Evolutionary conservation across 37 sponge, comb jelly and placozoan species (phyloP), one percentile per base, ranked within the genome.

Genomic region (Agelas oroides): DNA sequence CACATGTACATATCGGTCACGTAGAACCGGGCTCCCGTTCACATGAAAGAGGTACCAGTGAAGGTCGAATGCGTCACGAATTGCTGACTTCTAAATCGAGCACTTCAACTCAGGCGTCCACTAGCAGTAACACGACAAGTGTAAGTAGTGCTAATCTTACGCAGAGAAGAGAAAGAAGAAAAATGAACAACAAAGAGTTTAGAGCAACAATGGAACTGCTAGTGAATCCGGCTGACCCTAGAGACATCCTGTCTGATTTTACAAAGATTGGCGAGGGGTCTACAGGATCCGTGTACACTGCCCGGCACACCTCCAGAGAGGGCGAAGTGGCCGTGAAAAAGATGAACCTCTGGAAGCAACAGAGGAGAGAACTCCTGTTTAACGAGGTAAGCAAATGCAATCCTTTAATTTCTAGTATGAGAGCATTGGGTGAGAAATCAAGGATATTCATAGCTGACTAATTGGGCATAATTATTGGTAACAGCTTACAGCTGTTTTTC

Each of bases 311-410:
- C 0, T 59, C 83, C n/a, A 78, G 71, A 1, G 83, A 70, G 18
- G 18, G 56, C 31, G 53, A 59, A 3, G 94, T 96, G 0, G 98
- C 98, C 15, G 82, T 98, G 53, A 98, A 98, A 82, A 90, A 88
- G 81, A 98, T 98, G 98, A 90, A 95, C 73, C 54, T 98, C 0
- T 68, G 89, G 83, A 84, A 89, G 18, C 98, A 98, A 63, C 98
- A 98, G 75, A 59, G 96, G 25, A 87, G 88, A 31, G 98, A 98
- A 63, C 87, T 98, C 1, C 92, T 98, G 0, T 94, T 98, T 71
- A 98, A 98, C 65, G 98, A 98, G 94, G 96, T 98, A 24, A 86
- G 69, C 33, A 65, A 31, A 2, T n/a, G 46, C 24, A 61, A 30
- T 41, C 61, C 6, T 8, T n/a, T n/a, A n/a, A n/a, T n/a, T n/a